Evolutionary conservation across 2,113 vertebrate species (phyloP).

Genomic region (Otus sunia): DNA sequence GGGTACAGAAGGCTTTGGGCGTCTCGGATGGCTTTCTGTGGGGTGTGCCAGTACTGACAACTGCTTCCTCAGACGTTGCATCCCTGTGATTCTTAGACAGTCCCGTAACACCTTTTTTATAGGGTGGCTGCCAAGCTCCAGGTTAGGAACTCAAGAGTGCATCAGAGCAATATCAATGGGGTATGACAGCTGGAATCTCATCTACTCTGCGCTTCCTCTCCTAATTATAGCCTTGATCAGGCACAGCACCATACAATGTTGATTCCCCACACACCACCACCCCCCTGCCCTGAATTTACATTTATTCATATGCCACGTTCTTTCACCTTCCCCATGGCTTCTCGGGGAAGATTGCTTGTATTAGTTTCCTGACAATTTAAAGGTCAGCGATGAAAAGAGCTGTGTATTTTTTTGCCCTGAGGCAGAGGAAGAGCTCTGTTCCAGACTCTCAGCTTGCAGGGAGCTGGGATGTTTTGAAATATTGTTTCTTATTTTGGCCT

Average conservation of each 20-base stretch:
- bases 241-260: background rate
- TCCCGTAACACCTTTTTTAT: background rate
- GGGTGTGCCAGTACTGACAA: rapidly evolving
- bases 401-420: background rate
- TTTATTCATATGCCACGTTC: background rate
- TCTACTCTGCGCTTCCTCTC: background rate
- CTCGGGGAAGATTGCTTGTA: background rate
- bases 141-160: rapidly evolving
- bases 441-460: background rate
- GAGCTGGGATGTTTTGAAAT: slow-evolving; percentile 28
- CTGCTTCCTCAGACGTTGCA: background rate
- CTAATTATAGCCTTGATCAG: background rate
- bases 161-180: background rate
- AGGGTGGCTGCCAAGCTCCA: background rate
- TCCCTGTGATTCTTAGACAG: background rate
- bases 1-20: background rate
- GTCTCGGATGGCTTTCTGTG: background rate
- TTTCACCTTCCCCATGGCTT: background rate
- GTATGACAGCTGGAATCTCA: background rate
- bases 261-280: no score
- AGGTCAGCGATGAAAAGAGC: background rate
- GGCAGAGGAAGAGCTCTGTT: background rate
- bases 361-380: background rate
- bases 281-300: background rate
- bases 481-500: slow-evolving; percentile 42